Evolutionary conservation across 2,113 vertebrate species (phyloP), one percentile per base, ranked within the genome.

Genomic region (Zosterops lateralis): DNA sequence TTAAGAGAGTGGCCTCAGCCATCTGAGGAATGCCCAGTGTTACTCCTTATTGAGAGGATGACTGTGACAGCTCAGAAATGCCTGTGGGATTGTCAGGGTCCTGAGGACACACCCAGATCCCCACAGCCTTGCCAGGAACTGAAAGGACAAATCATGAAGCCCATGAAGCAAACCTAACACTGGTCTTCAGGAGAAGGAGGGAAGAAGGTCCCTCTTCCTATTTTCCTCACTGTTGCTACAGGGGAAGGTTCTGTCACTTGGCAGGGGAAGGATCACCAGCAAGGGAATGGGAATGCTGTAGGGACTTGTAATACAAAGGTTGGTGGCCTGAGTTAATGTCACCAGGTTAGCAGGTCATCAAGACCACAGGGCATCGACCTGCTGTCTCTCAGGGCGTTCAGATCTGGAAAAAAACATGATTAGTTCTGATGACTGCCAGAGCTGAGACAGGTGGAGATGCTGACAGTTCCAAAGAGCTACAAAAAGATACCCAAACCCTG

Each of bases 291-390:
- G 84, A 76, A 29, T 0, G 0, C 10, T 58, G 26, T 21, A 60
- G 47, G 34, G 32, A 40, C 29, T 34, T 66, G 18, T 58, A 40
- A 51, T 58, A n/a, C 24, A 44, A 71, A 70, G 19, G 31, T 42
- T 88, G 17, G 3, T 53, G 60, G 21, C 57, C 45, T 61, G 42
- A 4, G 2, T 56, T 70, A 60, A 38, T 86, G 87, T 70, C 79
- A 73, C 47, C 29, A 32, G 79, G 84, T 87, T 91, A 94, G 56
- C 73, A 89, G 73, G 50, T 92, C 81, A 66, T 91, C 62, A 51
- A 22, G 48, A 61, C 83, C 10, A 0, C 71, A 36, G 79, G 68
- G 24, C 48, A 80, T 81, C 7, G 44, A 36, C 44, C 56, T 90
- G 29, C 44, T 80, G 16, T 74, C 71, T 73, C n/a, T 81, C 44